These are phyloP conservation scores for Acanthosepion esculentum DNA, from an alignment of 2,888 invertebrate species.

Conservation along the genomic window DNA sequence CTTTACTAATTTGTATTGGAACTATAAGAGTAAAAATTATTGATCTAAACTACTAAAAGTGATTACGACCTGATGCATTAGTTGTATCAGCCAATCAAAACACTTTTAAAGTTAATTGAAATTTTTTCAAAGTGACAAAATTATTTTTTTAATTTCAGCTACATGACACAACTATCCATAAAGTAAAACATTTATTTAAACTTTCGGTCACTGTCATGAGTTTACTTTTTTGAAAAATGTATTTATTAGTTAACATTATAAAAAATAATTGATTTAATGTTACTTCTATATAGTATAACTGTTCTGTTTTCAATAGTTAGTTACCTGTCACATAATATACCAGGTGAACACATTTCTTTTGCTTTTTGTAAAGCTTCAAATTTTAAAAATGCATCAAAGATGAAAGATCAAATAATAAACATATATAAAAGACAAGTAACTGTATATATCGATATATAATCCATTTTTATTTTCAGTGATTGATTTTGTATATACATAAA, in stretches of 20 bases:
- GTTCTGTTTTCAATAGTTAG: background rate
- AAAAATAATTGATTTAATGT: too few species aligned
- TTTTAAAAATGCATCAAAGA: background rate
- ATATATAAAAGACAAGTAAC: background rate
- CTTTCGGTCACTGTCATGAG: background rate
- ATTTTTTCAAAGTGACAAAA: background rate
- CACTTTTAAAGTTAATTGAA: slow-evolving; percentile 33
- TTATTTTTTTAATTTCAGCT: background rate
- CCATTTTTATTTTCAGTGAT: too few species aligned
- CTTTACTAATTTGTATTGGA: background rate
- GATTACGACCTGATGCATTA: background rate
- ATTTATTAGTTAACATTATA: too few species aligned
- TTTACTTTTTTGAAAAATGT: too few species aligned
- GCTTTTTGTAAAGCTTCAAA: background rate
- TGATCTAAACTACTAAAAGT: background rate
- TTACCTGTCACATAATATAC: background rate
- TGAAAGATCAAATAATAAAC: background rate
- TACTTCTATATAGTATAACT: background rate
- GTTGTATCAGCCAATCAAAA: background rate
- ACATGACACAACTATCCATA: background rate
- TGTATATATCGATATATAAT: background rate
- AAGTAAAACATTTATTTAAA: background rate
- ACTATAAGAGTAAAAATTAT: background rate
- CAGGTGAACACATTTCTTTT: background rate
- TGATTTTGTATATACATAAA: background rate